Evolutionary conservation across 2,113 vertebrate genomes (phyloP).

Genomic region (Rana temporaria): DNA sequence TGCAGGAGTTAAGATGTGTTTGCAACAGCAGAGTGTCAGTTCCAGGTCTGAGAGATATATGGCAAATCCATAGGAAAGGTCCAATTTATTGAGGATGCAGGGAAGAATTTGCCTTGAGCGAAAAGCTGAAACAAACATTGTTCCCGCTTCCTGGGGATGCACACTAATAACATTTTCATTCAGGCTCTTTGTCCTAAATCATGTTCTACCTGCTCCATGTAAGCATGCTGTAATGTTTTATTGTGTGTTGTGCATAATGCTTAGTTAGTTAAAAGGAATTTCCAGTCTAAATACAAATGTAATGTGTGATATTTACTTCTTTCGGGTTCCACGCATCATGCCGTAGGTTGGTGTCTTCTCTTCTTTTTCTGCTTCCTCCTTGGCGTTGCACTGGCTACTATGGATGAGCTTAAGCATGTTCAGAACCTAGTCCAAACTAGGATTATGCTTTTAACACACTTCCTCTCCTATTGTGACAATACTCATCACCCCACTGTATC

Average conservation of each 20-base stretch:
- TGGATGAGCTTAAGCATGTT: no score
- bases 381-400: no score
- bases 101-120: constrained; percentile 35
- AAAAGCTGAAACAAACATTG: constrained; percentile 19
- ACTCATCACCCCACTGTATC: no score
- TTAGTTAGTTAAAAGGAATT: background rate
- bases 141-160: background rate
- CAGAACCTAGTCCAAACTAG: no score
- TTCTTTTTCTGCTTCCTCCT: no score
- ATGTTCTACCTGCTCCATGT: background rate
- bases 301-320: no score
- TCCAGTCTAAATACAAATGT: no score
- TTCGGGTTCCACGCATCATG: no score
- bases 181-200: background rate
- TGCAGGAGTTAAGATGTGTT: constrained; percentile 56
- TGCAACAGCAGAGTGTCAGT: constrained; percentile 47
- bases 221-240: background rate
- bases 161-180: background rate
- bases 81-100: constrained; percentile 34
- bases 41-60: constrained; percentile 53
- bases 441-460: no score
- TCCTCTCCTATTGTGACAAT: no score
- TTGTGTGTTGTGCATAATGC: no score
- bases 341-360: no score
- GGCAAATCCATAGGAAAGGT: constrained; percentile 52